These are phyloP conservation scores for Bombyx mori DNA, from an alignment of 1,140 invertebrate genomes.

Conservation along the genomic window ASM3026992v2 NC_085133.1:8359001-8359500, in stretches of 20 bases:
- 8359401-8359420: conserved; percentile 80
- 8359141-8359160: too few relatives aligned
- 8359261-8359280: conserved; percentile 99
- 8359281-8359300: conserved; percentile 94
- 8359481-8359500: too few relatives aligned
- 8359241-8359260: conserved; percentile 1
- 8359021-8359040: background rate
- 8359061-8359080: background rate
- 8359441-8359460: too few relatives aligned
- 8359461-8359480: too few relatives aligned
- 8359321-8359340: conserved; percentile 92
- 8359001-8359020: background rate
- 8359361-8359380: conserved; percentile 97
- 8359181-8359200: too few relatives aligned
- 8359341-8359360: conserved; percentile 95
- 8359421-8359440: too few relatives aligned
- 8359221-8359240: background rate
- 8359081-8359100: too few relatives aligned
- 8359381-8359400: conserved; percentile 97
- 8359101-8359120: too few relatives aligned
- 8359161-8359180: too few relatives aligned
- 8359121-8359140: too few relatives aligned
- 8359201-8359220: background rate
- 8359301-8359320: conserved; percentile 86
- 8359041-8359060: background rate